A percentile compares a stretch with the other conserved stretches of the same genome.
phyloP scores from a whole-genome alignment of 2,113 vertebrate genomes.

The Alligator mississippiensis region DNA sequence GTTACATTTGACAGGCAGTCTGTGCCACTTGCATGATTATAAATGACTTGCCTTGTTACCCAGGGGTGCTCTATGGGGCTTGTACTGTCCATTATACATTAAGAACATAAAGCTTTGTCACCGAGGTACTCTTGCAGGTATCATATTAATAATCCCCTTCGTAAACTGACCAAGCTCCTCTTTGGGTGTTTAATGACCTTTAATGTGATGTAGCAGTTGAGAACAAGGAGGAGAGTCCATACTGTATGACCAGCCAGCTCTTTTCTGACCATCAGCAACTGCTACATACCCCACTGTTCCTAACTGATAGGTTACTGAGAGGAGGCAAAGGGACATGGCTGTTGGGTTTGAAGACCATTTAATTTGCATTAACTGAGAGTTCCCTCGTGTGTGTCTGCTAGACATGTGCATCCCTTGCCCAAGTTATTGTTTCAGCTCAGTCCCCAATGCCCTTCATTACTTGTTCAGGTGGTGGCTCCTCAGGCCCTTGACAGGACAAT shows the following conservation, averaged over 20 bases:
- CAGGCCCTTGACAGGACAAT: not conserved
- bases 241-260: not conserved
- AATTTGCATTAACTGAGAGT: not conserved
- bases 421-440: not conserved
- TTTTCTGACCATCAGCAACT: not conserved
- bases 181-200: not conserved
- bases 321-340: not conserved
- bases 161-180: too few species aligned
- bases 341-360: not conserved
- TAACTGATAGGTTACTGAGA: not conserved
- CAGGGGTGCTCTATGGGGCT: too few species aligned
- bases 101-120: too few species aligned
- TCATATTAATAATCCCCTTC: too few species aligned
- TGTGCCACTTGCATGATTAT: too few species aligned
- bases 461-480: not conserved
- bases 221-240: not conserved
- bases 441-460: not conserved
- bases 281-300: not conserved
- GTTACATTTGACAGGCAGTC: too few species aligned
- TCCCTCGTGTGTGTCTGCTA: not conserved
- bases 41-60: too few species aligned
- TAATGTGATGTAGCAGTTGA: not conserved
- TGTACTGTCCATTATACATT: too few species aligned
- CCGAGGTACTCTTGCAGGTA: too few species aligned
- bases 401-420: too few species aligned